Base-by-base conservation (phyloP, 64 coral and sea anemone species). In the Pachyseris speciosa region DNA sequence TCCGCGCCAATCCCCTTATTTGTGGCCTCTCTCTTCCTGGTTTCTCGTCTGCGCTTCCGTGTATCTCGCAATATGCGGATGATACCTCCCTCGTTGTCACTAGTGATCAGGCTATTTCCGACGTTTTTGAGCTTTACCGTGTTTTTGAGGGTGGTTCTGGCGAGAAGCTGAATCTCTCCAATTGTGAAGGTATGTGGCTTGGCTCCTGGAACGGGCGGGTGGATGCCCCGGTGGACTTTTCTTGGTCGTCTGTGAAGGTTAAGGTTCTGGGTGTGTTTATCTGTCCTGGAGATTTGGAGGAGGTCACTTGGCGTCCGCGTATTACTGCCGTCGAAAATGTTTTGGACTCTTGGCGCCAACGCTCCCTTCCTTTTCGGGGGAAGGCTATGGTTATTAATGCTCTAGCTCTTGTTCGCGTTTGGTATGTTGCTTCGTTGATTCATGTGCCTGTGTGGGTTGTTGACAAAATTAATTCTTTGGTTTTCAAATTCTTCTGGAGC, bases 1-100 rank as follows among this genome's bases (percentile, higher is more conserved):
- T n/a, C n/a, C n/a, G n/a, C n/a, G n/a, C n/a, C n/a, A n/a, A n/a
- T n/a, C n/a, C n/a, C n/a, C n/a, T n/a, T n/a, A n/a, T n/a, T n/a
- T n/a, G n/a, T n/a, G n/a, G n/a, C n/a, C n/a, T n/a, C n/a, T n/a
- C n/a, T n/a, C n/a, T n/a, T n/a, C n/a, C n/a, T n/a, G n/a, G n/a
- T n/a, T n/a, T n/a, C n/a, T n/a, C n/a, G n/a, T n/a, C n/a, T n/a
- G n/a, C n/a, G n/a, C n/a, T n/a, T n/a, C n/a, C n/a, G n/a, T n/a
- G n/a, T n/a, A n/a, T n/a, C n/a, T n/a, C n/a, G n/a, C 66, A 84
- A 13, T 91, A 84, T 36, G 89, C 89, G 0, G 68, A 91, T 17
- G 68, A 91, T 25, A 85, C 79, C 17, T 70, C 33, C 0, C 19
- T 91, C 0, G 60, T 91, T 3, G 17, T 79, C 0, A 33, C 38